A percentile compares a stretch with the other conserved stretches of the same genome.
These are phyloP conservation scores for Crematogaster levior DNA, from an alignment of 2,888 invertebrate species.

Conservation along the genomic window DNA sequence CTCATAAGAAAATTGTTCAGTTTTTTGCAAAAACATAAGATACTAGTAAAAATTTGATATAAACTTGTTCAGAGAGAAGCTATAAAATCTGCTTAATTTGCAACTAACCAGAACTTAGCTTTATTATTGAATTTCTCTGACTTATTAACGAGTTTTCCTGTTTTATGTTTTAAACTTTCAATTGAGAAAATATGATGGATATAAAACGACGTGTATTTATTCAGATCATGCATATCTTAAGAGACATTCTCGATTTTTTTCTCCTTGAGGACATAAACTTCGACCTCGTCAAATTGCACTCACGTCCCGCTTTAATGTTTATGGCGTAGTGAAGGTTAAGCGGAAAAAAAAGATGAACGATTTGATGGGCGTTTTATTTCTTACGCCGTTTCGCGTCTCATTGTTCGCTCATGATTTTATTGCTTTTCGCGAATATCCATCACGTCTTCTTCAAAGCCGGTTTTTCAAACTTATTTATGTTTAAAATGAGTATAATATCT, in stretches of 20 bases:
- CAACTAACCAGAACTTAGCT: not conserved
- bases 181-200: not conserved
- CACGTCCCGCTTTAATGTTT: slow-evolving; percentile 14
- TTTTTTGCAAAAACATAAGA: not conserved
- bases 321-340: not conserved
- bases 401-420: slow-evolving; percentile 8
- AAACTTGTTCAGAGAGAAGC: not conserved
- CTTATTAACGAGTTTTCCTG: not conserved
- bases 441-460: not conserved
- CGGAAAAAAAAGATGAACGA: not conserved
- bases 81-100: not conserved
- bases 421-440: slow-evolving; percentile 24
- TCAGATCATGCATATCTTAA: slow-evolving; percentile 15
- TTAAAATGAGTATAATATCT: not conserved
- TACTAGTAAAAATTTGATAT: not conserved
- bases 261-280: not conserved
- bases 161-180: not conserved
- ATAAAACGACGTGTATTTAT: slow-evolving; percentile 2
- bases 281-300: not conserved
- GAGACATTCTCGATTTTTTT: slow-evolving; percentile 17
- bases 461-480: slow-evolving; percentile 32
- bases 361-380: slow-evolving; percentile 18
- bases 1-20: not conserved
- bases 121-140: not conserved
- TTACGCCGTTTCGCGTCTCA: not conserved